These are phyloP conservation scores for Julus scandinavius DNA, from an alignment of 2,888 invertebrate species.

Conservation along the genomic window DNA sequence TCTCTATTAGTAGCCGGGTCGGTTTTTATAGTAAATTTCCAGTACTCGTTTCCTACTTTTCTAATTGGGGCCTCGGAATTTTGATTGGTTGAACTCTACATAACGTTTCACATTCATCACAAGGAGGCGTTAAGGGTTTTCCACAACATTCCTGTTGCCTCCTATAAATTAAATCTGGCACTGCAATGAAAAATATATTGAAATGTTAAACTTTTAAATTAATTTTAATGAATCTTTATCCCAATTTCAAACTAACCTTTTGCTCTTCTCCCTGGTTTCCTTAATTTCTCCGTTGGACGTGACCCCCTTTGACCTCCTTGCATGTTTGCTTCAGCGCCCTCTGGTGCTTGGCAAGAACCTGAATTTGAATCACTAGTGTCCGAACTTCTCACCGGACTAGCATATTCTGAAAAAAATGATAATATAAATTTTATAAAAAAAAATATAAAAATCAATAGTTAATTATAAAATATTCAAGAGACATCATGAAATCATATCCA, in stretches of 20 bases:
- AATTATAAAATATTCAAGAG: background rate
- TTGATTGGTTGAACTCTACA: conserved; percentile 51
- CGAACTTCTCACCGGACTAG: conserved; percentile 58
- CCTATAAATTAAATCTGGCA: conserved; percentile 58
- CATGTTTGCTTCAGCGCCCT: conserved; percentile 31
- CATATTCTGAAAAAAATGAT: conserved; percentile 56
- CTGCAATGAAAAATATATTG: conserved; percentile 54
- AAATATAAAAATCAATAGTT: background rate
- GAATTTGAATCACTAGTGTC: conserved; percentile 59
- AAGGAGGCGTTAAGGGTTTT: conserved; percentile 54
- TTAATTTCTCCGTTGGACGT: conserved; percentile 56
- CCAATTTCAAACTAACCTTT: conserved; percentile 55
- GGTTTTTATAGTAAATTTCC: background rate
- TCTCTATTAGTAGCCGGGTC: conserved; percentile 22
- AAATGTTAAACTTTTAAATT: background rate
- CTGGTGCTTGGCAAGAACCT: conserved; percentile 56
- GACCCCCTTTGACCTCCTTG: conserved; percentile 49
- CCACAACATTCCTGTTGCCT: conserved; percentile 57
- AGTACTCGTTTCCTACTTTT: conserved; percentile 49
- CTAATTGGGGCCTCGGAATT: conserved; percentile 58
- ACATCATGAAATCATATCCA: conserved; percentile 12
- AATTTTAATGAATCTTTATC: background rate
- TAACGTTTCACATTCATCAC: conserved; percentile 53
- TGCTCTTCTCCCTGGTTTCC: conserved; percentile 58
- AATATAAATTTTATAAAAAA: conserved; percentile 50